phyloP scores from a whole-genome alignment of 2,888 invertebrate genomes.

The Phoenoteleia sp. region DNA sequence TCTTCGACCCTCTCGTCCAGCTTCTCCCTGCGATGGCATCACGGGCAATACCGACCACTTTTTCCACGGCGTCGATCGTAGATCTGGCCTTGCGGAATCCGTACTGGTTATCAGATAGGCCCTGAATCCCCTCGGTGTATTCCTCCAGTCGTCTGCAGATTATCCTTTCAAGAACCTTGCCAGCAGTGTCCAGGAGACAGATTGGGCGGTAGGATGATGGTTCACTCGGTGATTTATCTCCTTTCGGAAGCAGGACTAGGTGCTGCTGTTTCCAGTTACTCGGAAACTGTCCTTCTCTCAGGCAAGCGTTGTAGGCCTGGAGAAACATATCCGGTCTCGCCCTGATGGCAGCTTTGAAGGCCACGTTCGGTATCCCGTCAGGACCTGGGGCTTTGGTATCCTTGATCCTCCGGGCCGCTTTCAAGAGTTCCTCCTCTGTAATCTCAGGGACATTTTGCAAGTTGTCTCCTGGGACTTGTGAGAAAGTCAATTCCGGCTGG shows the following conservation, averaged over 20 bases:
- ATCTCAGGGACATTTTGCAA: neutral
- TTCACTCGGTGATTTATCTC: too few species aligned
- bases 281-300: neutral
- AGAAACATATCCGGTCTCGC: neutral
- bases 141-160: neutral
- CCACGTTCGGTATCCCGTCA: neutral
- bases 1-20: neutral
- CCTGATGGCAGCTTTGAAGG: neutral
- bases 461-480: neutral
- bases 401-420: neutral
- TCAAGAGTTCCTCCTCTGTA: neutral
- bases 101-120: slow-evolving; percentile 32
- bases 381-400: slow-evolving; percentile 19
- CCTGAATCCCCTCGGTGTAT: neutral
- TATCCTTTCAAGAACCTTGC: neutral
- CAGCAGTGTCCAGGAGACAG: neutral
- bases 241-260: too few species aligned
- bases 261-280: too few species aligned
- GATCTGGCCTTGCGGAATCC: slow-evolving; percentile 40
- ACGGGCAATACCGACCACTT: neutral
- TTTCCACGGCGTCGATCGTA: slow-evolving; percentile 28
- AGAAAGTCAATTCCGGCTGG: neutral
- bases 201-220: too few species aligned
- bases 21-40: neutral
- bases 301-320: neutral